Evolutionary conservation across 2,797 vertebrate genomes (phyloP).

Genomic region (Phalloptychus januarius): DNA sequence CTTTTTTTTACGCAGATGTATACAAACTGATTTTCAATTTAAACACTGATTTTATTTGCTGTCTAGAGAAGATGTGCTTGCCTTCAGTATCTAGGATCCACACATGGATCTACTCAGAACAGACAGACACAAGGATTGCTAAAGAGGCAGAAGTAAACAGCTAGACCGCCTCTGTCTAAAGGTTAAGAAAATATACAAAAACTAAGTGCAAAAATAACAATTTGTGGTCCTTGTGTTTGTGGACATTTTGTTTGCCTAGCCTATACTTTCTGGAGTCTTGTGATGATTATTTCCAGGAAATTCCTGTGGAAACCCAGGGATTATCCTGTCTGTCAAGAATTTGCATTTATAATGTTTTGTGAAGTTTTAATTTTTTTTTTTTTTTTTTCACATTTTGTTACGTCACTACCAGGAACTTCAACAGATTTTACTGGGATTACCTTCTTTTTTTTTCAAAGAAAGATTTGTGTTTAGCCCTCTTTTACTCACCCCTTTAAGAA

Average conservation of each 20-base stretch:
- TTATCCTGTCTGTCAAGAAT: not conserved
- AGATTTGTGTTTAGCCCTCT: not conserved
- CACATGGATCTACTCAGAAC: slow-evolving; percentile 11
- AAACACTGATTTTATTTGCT: not conserved
- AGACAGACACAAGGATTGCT: not conserved
- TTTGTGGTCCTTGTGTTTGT: slow-evolving; percentile 14
- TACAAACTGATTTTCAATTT: not conserved
- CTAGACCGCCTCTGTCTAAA: slow-evolving; percentile 1
- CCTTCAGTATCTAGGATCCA: not conserved
- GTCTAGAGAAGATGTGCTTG: slow-evolving; percentile 1
- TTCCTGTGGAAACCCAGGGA: not conserved
- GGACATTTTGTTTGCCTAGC: slow-evolving; percentile 1
- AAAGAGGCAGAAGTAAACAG: slow-evolving; percentile 12
- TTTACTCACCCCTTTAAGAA: not conserved
- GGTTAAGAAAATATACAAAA: slow-evolving; percentile 21
- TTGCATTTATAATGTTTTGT: not conserved
- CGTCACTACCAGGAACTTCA: not conserved
- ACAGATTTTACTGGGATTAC: not conserved
- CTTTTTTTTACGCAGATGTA: slow-evolving; percentile 18
- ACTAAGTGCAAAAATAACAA: slow-evolving; percentile 19
- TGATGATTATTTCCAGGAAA: slow-evolving; percentile 11
- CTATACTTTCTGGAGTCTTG: slow-evolving; percentile 5
- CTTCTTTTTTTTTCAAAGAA: not conserved
- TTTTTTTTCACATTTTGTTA: not conserved
- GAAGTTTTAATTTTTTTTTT: slow-evolving; percentile 5